These are phyloP conservation scores for Oceanodroma tethys DNA, from an alignment of 2,113 vertebrate genomes.

Conservation along the genomic window DNA sequence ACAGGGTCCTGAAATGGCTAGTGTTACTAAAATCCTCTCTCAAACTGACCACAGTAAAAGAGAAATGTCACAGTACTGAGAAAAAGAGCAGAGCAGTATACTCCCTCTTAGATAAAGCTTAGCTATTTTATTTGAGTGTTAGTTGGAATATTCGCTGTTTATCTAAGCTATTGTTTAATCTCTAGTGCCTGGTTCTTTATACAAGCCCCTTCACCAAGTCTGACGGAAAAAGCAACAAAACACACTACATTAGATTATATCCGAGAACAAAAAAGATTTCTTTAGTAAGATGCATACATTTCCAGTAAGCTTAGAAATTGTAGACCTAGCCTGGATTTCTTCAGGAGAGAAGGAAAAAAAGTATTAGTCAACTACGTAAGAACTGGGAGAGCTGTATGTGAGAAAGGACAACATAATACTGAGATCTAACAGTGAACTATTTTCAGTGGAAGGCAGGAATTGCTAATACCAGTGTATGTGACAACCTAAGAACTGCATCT, in stretches of 20 bases:
- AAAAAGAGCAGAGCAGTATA: neutral
- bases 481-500: neutral
- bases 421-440: neutral
- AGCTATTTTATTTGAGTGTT: neutral
- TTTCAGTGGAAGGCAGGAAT: neutral
- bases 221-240: neutral
- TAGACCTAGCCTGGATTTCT: neutral
- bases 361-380: neutral
- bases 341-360: neutral
- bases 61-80: neutral
- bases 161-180: neutral
- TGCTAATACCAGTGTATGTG: neutral
- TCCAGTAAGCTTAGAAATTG: neutral
- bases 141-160: neutral
- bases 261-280: neutral
- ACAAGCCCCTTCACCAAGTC: neutral
- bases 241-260: neutral
- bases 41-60: too few species aligned
- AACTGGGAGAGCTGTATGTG: neutral
- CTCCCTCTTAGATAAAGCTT: neutral
- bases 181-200: neutral
- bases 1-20: neutral
- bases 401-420: neutral
- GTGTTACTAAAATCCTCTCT: neutral
- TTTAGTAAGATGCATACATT: neutral